A percentile compares a stretch with the other conserved stretches of the same genome.
Evolutionary conservation across 2,888 invertebrate genomes (phyloP).

Genomic region (Julus scandinavius): DNA sequence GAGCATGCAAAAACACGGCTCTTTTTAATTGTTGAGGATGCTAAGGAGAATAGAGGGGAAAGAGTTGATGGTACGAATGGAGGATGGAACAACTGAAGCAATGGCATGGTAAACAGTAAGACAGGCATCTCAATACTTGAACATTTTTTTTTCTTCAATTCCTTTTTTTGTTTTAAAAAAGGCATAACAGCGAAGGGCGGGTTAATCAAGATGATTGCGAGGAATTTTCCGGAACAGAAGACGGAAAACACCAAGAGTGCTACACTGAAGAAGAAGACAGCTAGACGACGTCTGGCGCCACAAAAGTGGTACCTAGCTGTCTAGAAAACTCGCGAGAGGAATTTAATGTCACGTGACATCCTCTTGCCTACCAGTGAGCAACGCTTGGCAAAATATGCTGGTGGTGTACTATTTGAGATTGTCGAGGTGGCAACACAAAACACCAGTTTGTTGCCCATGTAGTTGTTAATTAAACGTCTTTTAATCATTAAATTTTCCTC

Average conservation of each 20-base stretch:
- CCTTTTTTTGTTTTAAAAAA: not conserved
- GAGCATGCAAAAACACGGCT: slow-evolving; percentile 10
- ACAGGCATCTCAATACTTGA: not conserved
- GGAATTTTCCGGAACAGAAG: too few relatives aligned
- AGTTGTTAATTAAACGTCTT: not conserved
- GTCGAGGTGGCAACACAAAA: not conserved
- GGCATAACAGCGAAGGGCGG: not conserved
- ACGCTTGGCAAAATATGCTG: not conserved
- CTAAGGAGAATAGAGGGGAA: not conserved
- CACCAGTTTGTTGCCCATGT: not conserved
- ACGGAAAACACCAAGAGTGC: not conserved
- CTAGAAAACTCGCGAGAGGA: not conserved
- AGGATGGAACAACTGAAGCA: not conserved
- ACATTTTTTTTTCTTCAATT: too few relatives aligned
- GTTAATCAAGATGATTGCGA: not conserved
- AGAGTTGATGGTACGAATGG: not conserved
- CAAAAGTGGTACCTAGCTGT: not conserved
- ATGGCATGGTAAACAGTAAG: not conserved
- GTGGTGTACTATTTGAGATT: not conserved
- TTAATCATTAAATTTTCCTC: not conserved
- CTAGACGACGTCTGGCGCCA: not conserved
- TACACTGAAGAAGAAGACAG: not conserved
- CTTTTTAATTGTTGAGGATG: not conserved
- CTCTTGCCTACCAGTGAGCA: not conserved
- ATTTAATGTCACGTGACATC: not conserved